Evolutionary conservation across 2,113 vertebrate genomes (phyloP).

Genomic region (Charadrius vociferus): DNA sequence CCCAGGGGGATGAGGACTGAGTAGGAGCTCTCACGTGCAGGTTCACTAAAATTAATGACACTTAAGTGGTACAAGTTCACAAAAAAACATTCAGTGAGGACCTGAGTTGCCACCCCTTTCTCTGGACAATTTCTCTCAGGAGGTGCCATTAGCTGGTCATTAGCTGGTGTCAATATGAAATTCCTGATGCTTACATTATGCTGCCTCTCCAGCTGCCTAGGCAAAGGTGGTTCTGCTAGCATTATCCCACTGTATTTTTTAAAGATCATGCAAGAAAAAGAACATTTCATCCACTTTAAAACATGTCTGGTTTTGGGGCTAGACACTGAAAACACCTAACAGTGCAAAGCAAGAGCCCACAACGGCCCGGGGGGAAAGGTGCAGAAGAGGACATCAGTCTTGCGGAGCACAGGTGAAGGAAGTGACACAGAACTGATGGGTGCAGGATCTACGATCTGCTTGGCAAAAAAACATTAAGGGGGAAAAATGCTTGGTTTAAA

Average conservation of each 20-base stretch:
- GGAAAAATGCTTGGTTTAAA: not conserved
- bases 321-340: not conserved
- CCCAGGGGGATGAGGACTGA: fast-evolving
- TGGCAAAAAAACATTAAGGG: not conserved
- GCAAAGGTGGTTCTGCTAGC: not conserved
- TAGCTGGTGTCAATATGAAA: not conserved
- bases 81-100: not conserved
- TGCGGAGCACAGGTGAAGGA: not conserved
- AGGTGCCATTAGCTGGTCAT: not conserved
- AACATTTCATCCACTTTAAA: not conserved
- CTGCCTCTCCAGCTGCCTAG: not conserved
- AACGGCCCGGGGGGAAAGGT: fast-evolving
- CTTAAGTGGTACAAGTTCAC: not conserved
- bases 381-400: not conserved
- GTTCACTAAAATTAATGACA: not conserved
- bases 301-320: not conserved
- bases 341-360: not conserved
- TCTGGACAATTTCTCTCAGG: not conserved
- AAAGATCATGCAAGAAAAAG: not conserved
- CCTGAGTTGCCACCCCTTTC: not conserved
- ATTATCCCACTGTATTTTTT: not conserved
- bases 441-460: not conserved
- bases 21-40: not conserved
- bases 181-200: not conserved
- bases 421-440: not conserved